A percentile compares a stretch with the other conserved stretches of the same genome.
These are phyloP conservation scores for Coracias cyanogaster DNA, from an alignment of 2,797 vertebrate genomes.

Conservation along the genomic window DNA sequence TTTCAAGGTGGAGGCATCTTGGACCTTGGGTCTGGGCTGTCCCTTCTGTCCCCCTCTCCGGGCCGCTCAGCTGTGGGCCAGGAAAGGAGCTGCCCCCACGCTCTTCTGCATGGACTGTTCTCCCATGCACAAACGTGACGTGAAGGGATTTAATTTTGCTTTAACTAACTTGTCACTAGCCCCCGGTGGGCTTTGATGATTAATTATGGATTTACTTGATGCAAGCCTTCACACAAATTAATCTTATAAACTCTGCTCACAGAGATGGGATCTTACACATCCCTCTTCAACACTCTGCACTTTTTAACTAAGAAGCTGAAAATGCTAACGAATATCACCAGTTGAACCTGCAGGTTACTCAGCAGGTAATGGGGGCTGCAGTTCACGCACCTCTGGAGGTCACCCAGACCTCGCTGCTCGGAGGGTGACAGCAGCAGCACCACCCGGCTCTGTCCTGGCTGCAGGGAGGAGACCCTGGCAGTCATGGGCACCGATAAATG, in stretches of 20 bases:
- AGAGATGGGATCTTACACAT: neutral
- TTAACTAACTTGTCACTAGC: neutral
- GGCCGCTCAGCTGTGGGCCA: accelerated
- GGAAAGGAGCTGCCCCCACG: neutral
- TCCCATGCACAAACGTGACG: neutral
- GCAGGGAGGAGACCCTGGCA: neutral
- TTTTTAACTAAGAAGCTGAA: neutral
- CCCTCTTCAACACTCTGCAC: neutral
- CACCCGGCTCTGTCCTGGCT: neutral
- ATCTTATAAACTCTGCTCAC: slow-evolving; percentile 35
- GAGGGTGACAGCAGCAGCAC: neutral
- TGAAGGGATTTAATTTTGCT: neutral
- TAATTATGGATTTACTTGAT: slow-evolving; percentile 53
- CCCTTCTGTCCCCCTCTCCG: neutral
- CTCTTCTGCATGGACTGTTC: neutral
- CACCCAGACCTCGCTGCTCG: neutral
- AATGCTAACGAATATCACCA: neutral
- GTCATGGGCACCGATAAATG: neutral
- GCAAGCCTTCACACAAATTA: slow-evolving; percentile 30
- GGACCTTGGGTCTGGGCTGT: neutral
- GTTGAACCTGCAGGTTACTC: neutral
- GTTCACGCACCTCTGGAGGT: neutral
- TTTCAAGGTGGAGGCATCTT: neutral
- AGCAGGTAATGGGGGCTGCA: neutral
- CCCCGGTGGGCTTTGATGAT: slow-evolving; percentile 17